Percentiles rank a stretch among this genome's conserved stretches.
phyloP scores from a whole-genome alignment of 2,113 vertebrate genomes.

The Zosterops pallidus region DNA sequence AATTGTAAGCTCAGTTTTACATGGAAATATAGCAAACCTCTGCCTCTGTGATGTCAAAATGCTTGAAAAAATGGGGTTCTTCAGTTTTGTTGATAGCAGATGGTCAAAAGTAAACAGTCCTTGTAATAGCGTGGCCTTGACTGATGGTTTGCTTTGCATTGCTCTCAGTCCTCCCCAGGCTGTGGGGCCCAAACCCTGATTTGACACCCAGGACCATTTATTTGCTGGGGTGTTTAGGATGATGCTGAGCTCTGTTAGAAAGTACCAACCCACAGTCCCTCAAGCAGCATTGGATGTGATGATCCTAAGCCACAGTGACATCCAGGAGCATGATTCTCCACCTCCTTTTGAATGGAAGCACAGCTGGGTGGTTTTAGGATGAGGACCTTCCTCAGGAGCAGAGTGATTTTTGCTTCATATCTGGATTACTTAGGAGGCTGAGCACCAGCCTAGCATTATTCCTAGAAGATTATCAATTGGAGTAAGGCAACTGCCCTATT shows the following conservation, averaged over 20 bases:
- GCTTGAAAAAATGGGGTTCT: not conserved
- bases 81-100: not conserved
- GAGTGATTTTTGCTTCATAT: not conserved
- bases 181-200: no score
- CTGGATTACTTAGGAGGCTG: not conserved
- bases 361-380: not conserved
- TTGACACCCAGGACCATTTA: not conserved
- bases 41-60: not conserved
- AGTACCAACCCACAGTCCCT: not conserved
- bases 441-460: not conserved
- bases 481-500: not conserved
- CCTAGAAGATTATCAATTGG: not conserved
- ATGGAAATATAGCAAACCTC: not conserved
- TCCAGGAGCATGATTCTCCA: fast-evolving
- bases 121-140: fast-evolving
- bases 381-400: not conserved
- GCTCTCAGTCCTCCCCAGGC: fast-evolving
- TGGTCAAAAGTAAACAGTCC: not conserved
- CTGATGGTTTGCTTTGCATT: not conserved
- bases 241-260: not conserved
- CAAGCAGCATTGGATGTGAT: not conserved
- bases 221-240: not conserved
- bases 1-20: not conserved
- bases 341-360: not conserved
- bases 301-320: not conserved